Base-by-base conservation (phyloP, 2,113 vertebrate genomes). In the Narcine bancroftii region DNA sequence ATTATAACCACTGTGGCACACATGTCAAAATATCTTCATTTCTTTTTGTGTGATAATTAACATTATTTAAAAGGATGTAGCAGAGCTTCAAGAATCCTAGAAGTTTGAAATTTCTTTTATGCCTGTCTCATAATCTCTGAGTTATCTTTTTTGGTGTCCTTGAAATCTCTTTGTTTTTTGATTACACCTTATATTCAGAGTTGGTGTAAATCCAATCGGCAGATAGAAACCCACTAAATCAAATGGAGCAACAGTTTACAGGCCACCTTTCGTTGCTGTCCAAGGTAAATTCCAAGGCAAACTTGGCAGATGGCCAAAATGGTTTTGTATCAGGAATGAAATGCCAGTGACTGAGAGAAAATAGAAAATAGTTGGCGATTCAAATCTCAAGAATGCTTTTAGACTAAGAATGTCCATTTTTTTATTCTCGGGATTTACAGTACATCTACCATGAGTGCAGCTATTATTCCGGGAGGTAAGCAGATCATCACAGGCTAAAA, bases 21-120 rank as follows among this genome's bases (percentile, higher is more conserved):
- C 85, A 65, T 26, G 87, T 45, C 21, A 24, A 91, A 91, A 91
- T 91, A 65, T 69, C 63, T 45, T 69, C 9, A 45, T 91, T 69
- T 91, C 63, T 85, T 85, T 56, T n/a, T 26, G 26, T 87, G 53
- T 36, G 53, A 60, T 39, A 45, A 45, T 91, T 42, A 45, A 45
- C 36, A 36, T 63, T 87, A 60, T 63, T 39, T 36, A 63, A 63
- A 63, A 87, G 0, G 45, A 47, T 36, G 53, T 36, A 6, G 15
- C 15, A 2, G 39, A 91, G 24, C 45, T 11, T 66, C 87, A 69
- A 63, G 36, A 87, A 66, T 69, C 87, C 63, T 66, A 36, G 63
- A 89, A 69, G 36, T 15, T 29, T 15, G n/a, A 39, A 75, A 10
- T 15, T n/a, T n/a, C n/a, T n/a, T 39, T n/a, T 39, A 63, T 36